A percentile compares a stretch with the other conserved stretches of the same genome.
Evolutionary conservation across 2,113 vertebrate genomes (phyloP).

Genomic region (Nanorana parkeri): DNA sequence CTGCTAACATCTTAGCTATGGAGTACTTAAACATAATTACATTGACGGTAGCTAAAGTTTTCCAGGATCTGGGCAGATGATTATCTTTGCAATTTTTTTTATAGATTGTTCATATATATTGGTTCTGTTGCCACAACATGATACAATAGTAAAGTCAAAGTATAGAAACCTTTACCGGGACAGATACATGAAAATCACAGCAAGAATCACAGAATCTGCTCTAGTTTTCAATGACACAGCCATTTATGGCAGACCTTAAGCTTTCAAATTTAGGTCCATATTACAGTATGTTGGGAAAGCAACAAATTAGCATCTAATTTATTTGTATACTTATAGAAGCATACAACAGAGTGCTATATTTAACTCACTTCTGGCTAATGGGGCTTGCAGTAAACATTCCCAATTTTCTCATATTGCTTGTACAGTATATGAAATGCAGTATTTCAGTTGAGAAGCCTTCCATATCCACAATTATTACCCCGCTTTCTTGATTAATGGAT

Average conservation of each 20-base stretch:
- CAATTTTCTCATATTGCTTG: constrained; percentile 1
- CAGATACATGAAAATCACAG: constrained; percentile 33
- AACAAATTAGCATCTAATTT: constrained; percentile 37
- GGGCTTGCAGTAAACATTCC: constrained; percentile 18
- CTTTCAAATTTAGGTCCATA: constrained; percentile 37
- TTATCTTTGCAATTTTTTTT: constrained; percentile 25
- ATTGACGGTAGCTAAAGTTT: constrained; percentile 3
- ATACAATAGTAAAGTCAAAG: constrained; percentile 24
- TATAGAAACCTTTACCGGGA: background rate
- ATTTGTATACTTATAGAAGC: constrained; percentile 57
- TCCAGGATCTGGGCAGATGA: constrained; percentile 40
- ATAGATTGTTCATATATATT: constrained; percentile 44
- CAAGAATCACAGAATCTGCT: constrained; percentile 37
- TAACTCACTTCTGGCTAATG: constrained; percentile 21
- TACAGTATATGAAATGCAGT: constrained; percentile 7
- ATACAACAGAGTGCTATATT: constrained; percentile 30
- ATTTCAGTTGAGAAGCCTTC: constrained; percentile 16
- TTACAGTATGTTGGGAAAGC: constrained; percentile 44
- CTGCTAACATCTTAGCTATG: background rate
- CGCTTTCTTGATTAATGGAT: background rate
- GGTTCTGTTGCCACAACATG: constrained; percentile 45
- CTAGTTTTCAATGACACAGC: constrained; percentile 40
- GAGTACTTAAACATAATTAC: constrained; percentile 42
- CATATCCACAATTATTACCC: background rate
- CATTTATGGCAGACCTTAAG: background rate